These are phyloP conservation scores for Pyxicephalus adspersus DNA, from an alignment of 2,113 vertebrate species.

Conservation along the genomic window DNA sequence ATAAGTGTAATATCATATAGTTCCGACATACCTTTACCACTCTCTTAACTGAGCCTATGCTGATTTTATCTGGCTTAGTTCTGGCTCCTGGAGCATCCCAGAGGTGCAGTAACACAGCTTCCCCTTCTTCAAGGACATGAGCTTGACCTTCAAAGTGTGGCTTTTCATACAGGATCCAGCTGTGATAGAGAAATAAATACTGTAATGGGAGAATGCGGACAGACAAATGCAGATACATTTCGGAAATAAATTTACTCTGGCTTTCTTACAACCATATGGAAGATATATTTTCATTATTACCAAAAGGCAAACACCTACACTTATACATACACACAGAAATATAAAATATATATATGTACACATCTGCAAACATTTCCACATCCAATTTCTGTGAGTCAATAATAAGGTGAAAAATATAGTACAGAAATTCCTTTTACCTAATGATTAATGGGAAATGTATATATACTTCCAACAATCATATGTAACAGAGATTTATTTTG, in stretches of 20 bases:
- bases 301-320: neutral
- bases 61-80: slow-evolving; percentile 61
- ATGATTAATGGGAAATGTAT: too few species aligned
- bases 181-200: slow-evolving; percentile 61
- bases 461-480: too few species aligned
- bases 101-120: slow-evolving; percentile 71
- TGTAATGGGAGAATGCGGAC: slow-evolving; percentile 16
- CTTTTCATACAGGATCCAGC: slow-evolving; percentile 86
- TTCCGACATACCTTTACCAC: slow-evolving; percentile 74
- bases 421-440: too few species aligned
- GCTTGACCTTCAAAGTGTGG: slow-evolving; percentile 77
- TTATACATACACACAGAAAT: too few species aligned
- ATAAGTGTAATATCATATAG: neutral
- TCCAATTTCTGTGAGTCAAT: too few species aligned
- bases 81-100: slow-evolving; percentile 66
- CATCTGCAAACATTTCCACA: too few species aligned
- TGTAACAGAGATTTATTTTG: too few species aligned
- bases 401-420: too few species aligned
- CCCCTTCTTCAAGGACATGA: slow-evolving; percentile 81
- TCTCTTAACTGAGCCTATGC: slow-evolving; percentile 80
- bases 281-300: neutral
- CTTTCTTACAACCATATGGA: slow-evolving; percentile 3
- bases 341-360: too few species aligned
- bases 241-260: neutral
- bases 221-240: neutral